Evolutionary conservation across 2,888 invertebrate species (phyloP).

Genomic region (Yponomeuta cagnagella): DNA sequence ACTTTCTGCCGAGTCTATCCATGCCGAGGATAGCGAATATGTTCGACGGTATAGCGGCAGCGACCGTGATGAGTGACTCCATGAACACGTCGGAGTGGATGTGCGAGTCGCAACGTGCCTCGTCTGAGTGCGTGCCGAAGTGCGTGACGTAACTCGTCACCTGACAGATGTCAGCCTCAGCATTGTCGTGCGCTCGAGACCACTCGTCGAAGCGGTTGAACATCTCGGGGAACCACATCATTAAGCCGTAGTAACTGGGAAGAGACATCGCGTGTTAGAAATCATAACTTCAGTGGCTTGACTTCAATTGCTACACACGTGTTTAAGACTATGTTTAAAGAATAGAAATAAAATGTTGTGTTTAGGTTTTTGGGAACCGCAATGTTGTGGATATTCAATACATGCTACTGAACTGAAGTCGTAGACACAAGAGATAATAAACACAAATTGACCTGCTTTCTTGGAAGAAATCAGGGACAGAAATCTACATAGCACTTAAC

Average conservation of each 20-base stretch:
- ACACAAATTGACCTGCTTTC: too few relatives aligned
- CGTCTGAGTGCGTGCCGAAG: slow-evolving; percentile 77
- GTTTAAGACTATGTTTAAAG: too few relatives aligned
- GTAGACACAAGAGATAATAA: too few relatives aligned
- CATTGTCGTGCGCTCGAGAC: slow-evolving; percentile 79
- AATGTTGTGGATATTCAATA: too few relatives aligned
- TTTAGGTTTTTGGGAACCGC: too few relatives aligned
- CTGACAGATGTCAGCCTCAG: slow-evolving; percentile 81
- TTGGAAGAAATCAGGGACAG: too few relatives aligned
- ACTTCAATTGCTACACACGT: too few relatives aligned
- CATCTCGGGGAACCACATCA: slow-evolving; percentile 98
- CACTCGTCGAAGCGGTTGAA: slow-evolving; percentile 93
- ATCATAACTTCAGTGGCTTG: too few relatives aligned
- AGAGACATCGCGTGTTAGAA: background rate
- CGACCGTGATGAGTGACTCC: slow-evolving; percentile 91
- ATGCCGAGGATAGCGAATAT: slow-evolving; percentile 88
- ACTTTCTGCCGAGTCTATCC: slow-evolving; percentile 90
- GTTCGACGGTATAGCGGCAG: slow-evolving; percentile 90
- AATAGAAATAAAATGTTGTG: too few relatives aligned
- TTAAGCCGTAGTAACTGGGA: slow-evolving; percentile 90
- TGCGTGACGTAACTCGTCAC: slow-evolving; percentile 86
- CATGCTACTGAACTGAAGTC: too few relatives aligned
- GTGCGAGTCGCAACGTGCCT: slow-evolving; percentile 78
- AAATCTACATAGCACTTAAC: too few relatives aligned
- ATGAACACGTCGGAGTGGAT: slow-evolving; percentile 88